Conservation (phyloP, 2,113 vertebrate genomes). For the Paramisgurnus dabryanus region DNA sequence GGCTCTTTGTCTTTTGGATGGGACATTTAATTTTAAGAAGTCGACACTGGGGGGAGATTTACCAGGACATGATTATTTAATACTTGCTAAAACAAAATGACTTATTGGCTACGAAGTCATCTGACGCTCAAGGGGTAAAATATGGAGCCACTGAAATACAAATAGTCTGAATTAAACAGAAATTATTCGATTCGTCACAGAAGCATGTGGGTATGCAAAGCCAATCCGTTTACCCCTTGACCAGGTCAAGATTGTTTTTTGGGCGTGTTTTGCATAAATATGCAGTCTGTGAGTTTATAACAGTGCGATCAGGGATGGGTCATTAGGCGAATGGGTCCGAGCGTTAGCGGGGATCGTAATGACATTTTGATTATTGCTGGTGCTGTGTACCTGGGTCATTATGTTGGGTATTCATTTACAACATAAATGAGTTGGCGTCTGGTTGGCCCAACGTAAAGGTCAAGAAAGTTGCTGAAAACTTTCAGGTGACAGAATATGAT, state of each 20-base stretch:
- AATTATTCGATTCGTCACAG: neutral
- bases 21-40: slow-evolving; percentile 34
- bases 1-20: slow-evolving; percentile 10
- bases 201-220: neutral
- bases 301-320: slow-evolving; percentile 49
- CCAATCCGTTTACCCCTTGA: slow-evolving; percentile 24
- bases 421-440: slow-evolving; percentile 42
- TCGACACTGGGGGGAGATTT: slow-evolving; percentile 23
- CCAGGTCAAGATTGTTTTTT: slow-evolving; percentile 27
- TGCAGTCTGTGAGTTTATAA: slow-evolving; percentile 35
- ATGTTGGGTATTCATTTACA: slow-evolving; percentile 45
- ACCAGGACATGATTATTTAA: slow-evolving; percentile 32
- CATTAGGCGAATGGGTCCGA: slow-evolving; percentile 43
- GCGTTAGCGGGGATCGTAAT: slow-evolving; percentile 41
- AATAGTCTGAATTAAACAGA: slow-evolving; percentile 21
- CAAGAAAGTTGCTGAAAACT: slow-evolving; percentile 25
- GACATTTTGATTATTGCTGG: slow-evolving; percentile 55
- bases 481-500: neutral
- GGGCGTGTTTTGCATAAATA: slow-evolving; percentile 19
- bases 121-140: neutral
- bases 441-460: slow-evolving; percentile 20
- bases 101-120: slow-evolving; percentile 9
- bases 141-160: neutral
- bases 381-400: slow-evolving; percentile 45
- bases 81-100: slow-evolving; percentile 3